Base-by-base conservation (phyloP, 2,888 invertebrate genomes). In the Drosophila eohydei region DNA sequence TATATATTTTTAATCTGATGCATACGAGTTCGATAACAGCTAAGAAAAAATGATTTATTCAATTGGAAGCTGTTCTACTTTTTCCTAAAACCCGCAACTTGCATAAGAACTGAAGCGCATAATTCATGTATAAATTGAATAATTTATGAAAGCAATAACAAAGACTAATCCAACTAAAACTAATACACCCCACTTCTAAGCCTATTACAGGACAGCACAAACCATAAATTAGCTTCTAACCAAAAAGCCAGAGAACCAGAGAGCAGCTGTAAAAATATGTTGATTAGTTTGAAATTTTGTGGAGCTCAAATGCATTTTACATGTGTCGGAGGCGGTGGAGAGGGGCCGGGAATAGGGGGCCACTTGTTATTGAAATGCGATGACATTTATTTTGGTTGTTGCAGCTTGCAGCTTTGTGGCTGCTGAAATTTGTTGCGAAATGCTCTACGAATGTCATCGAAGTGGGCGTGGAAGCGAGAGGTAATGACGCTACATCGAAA, bases 231-330 rank as follows among this genome's bases (percentile, higher is more conserved):
- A 60, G 63, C 61, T 64, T 2, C 41, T 55, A 66, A 62, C 69
- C 77, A 56, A 62, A 40, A 67, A 55, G 34, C 30, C 52, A 54
- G 68, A 44, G 44, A 55, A 60, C 54, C 67, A 46, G 21, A 51
- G 51, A 34, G n/a, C 40, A 11, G 26, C 54, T 28, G 44, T 48
- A 7, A 74, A 64, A 81, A 78, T 84, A 69, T 72, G 82, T 79
- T 81, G 85, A 84, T 81, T 72, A 72, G 82, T 58, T 78, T 78
- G 60, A 70, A 81, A 78, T 71, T 81, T 67, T 78, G 40, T 40
- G 16, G 9, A 48, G 50, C 55, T 56, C 41, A 60, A 57, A 70
- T 44, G 38, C 50, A 72, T 69, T 69, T 61, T 41, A 63, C 61
- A 73, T 65, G 54, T 65, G 60, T 48, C 3, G 16, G 12, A 2